phyloP scores from a whole-genome alignment of 23 tunicate genomes.

The Phallusia fumigata region DNA sequence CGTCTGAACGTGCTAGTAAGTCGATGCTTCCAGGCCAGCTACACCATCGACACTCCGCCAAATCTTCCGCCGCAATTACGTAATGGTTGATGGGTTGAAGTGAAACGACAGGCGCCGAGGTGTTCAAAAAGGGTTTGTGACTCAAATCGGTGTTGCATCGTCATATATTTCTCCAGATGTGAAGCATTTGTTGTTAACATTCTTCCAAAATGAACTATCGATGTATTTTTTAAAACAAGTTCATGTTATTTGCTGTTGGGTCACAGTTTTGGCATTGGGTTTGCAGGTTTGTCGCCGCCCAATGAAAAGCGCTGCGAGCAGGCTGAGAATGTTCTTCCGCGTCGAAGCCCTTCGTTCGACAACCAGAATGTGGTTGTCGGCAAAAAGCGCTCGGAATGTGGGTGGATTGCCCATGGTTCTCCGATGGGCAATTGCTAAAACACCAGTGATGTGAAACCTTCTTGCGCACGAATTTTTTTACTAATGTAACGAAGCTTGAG shows the following conservation, averaged over 20 bases:
- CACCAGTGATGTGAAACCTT: too few species aligned
- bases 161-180: too few species aligned
- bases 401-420: too few species aligned
- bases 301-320: constrained; percentile 47
- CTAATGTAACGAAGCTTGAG: too few species aligned
- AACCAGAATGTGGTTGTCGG: background rate
- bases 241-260: background rate
- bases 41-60: constrained; percentile 4
- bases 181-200: too few species aligned
- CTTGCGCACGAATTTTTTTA: too few species aligned
- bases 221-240: too few species aligned
- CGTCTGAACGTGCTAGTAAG: background rate
- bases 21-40: background rate
- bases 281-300: constrained; percentile 30
- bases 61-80: constrained; percentile 14
- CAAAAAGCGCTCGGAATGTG: too few species aligned
- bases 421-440: too few species aligned
- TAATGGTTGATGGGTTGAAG: background rate
- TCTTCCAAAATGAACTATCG: too few species aligned
- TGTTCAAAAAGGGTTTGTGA: background rate
- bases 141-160: too few species aligned
- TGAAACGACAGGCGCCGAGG: background rate
- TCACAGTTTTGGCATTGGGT: background rate
- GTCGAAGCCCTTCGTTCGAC: background rate
- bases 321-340: constrained; percentile 24